Evolutionary conservation across 1,140 invertebrate species (phyloP).

Genomic region (Hirudo medicinalis): DNA sequence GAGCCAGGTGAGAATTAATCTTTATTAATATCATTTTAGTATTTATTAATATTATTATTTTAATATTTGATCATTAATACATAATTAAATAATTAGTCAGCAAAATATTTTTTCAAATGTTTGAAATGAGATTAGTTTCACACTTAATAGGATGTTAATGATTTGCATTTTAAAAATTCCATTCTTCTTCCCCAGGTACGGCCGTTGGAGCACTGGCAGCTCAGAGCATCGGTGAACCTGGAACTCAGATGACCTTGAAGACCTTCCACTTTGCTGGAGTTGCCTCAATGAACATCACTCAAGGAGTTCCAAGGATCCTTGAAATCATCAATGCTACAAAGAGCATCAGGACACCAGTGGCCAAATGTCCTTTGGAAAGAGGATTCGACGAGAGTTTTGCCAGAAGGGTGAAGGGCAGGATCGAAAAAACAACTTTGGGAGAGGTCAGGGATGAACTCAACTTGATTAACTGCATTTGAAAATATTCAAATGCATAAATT

Average conservation of each 20-base stretch:
- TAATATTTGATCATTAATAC: too few relatives aligned
- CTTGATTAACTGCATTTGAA: background rate
- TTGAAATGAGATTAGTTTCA: too few relatives aligned
- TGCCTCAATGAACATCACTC: slow-evolving; percentile 95
- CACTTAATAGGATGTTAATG: too few relatives aligned
- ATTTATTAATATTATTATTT: too few relatives aligned
- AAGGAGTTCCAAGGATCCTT: slow-evolving; percentile 81
- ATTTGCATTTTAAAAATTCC: too few relatives aligned
- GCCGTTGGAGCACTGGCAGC: slow-evolving; percentile 94
- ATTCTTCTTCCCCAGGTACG: slow-evolving; percentile 54
- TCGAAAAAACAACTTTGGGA: slow-evolving; percentile 80
- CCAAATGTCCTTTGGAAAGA: slow-evolving; percentile 64
- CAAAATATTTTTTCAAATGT: too few relatives aligned
- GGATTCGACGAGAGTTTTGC: slow-evolving; percentile 53
- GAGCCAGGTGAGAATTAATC: slow-evolving; percentile 62
- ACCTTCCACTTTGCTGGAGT: slow-evolving; percentile 99
- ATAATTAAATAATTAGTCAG: too few relatives aligned
- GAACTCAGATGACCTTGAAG: slow-evolving; percentile 99
- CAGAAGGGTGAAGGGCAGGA: slow-evolving; percentile 71
- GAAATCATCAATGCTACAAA: slow-evolving; percentile 97
- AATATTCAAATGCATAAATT: slow-evolving; percentile 11
- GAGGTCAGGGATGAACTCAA: slow-evolving; percentile 48
- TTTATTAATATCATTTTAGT: too few relatives aligned
- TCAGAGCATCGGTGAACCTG: slow-evolving; percentile 96
- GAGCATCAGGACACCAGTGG: slow-evolving; percentile 89